Evolutionary conservation across 1,140 invertebrate genomes (phyloP).

Genomic region (Brachionus asplanchnoidis): DNA sequence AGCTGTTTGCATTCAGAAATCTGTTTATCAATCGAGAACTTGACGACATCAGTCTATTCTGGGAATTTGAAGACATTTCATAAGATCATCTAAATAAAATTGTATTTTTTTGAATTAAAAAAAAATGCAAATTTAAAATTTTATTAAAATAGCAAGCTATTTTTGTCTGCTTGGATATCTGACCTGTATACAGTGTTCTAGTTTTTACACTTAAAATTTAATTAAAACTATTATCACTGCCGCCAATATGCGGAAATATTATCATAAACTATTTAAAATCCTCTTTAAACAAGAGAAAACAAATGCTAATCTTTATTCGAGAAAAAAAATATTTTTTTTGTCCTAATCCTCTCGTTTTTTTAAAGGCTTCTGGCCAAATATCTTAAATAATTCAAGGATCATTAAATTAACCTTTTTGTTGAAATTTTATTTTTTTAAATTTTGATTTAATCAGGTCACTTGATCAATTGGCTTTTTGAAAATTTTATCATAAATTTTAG

Average conservation of each 20-base stretch:
- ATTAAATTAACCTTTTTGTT: background rate
- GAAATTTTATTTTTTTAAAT: background rate
- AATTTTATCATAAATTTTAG: background rate
- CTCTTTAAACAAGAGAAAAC: background rate
- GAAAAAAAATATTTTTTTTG: background rate
- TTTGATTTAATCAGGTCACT: background rate
- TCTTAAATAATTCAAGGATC: background rate
- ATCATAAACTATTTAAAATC: background rate
- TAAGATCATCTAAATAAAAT: background rate
- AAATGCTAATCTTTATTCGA: background rate
- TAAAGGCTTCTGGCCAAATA: background rate
- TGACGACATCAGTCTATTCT: slow-evolving; percentile 8
- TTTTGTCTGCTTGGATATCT: background rate
- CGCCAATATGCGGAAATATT: background rate
- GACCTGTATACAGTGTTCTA: background rate
- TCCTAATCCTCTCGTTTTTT: background rate
- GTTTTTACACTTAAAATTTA: background rate
- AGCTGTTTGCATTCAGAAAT: background rate
- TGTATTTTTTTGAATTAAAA: background rate
- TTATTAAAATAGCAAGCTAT: background rate
- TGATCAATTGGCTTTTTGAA: background rate
- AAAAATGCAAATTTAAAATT: background rate
- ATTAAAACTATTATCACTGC: background rate
- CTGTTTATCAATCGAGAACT: slow-evolving; percentile 1
- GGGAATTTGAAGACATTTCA: background rate